These are phyloP conservation scores for Poeciliopsis infans DNA, from an alignment of 2,797 vertebrate species.

Conservation along the genomic window DNA sequence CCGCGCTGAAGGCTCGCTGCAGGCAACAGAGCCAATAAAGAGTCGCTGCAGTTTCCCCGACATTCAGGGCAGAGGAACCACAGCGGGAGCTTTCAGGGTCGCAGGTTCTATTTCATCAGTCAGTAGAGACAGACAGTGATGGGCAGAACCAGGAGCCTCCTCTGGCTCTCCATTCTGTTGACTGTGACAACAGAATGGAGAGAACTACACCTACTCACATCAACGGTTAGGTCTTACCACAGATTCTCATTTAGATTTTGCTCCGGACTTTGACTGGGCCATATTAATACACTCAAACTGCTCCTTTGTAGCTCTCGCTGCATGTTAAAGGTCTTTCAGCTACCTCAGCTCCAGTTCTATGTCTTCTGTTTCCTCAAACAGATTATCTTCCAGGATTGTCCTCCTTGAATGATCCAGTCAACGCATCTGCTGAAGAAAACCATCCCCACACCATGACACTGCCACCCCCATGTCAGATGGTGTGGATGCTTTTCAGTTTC, in stretches of 20 bases:
- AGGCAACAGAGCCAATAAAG: constrained; percentile 36
- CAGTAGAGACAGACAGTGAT: constrained; percentile 1
- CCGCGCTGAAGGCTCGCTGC: background rate
- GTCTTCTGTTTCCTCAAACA: background rate
- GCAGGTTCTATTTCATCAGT: background rate
- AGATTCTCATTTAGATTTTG: background rate
- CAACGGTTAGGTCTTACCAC: background rate
- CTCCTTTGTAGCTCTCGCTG: background rate
- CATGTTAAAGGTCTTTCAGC: background rate
- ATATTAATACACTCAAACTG: background rate
- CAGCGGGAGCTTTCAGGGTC: constrained; percentile 10
- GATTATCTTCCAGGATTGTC: background rate
- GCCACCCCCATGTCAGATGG: background rate
- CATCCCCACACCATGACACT: background rate
- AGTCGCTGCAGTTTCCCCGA: constrained; percentile 8
- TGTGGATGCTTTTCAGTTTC: background rate
- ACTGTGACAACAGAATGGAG: background rate
- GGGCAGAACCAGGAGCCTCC: background rate
- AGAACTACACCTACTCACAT: background rate
- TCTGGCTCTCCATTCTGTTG: background rate
- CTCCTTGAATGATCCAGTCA: background rate
- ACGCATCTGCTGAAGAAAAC: background rate
- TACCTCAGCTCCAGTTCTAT: background rate
- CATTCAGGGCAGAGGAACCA: constrained; percentile 12
- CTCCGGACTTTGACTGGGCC: background rate